Evolutionary conservation across 2,113 vertebrate genomes (phyloP).

Genomic region (Polypterus bichir): DNA sequence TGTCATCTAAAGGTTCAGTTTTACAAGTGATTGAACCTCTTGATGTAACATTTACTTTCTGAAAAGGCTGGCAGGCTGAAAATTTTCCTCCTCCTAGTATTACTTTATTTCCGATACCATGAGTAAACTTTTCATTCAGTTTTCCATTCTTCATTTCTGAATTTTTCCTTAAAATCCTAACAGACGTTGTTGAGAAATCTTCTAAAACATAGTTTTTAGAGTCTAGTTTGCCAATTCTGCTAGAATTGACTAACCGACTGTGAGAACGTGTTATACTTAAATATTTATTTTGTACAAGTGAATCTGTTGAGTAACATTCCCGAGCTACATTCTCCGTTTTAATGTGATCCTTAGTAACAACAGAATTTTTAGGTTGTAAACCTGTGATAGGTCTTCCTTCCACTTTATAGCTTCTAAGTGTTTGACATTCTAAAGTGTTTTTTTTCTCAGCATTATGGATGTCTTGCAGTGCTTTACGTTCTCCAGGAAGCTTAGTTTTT

Average conservation of each 20-base stretch:
- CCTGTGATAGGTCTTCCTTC: constrained; percentile 11
- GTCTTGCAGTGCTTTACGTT: constrained; percentile 8
- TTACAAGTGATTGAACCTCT: not conserved
- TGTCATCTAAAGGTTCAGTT: constrained; percentile 4
- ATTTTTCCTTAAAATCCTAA: too few relatives aligned
- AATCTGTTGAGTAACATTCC: too few relatives aligned
- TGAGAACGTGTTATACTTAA: too few relatives aligned
- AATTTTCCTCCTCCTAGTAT: not conserved
- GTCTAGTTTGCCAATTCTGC: too few relatives aligned
- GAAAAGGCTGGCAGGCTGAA: not conserved
- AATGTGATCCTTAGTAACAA: constrained; percentile 12
- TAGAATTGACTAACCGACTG: too few relatives aligned
- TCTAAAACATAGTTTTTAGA: too few relatives aligned
- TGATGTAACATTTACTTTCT: not conserved
- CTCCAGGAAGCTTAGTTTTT: constrained; percentile 28
- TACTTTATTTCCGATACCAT: not conserved
- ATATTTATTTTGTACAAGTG: too few relatives aligned
- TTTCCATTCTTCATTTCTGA: constrained; percentile 13
- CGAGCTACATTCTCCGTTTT: constrained; percentile 3
- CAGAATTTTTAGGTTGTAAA: constrained; percentile 11
- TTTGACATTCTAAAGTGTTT: constrained; percentile 23
- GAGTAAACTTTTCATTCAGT: constrained; percentile 25
- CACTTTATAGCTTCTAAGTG: constrained; percentile 2
- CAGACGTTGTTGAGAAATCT: too few relatives aligned
- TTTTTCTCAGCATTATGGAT: not conserved